Evolutionary conservation across 2,888 invertebrate species (phyloP).

Genomic region (Mythimna lalbum): DNA sequence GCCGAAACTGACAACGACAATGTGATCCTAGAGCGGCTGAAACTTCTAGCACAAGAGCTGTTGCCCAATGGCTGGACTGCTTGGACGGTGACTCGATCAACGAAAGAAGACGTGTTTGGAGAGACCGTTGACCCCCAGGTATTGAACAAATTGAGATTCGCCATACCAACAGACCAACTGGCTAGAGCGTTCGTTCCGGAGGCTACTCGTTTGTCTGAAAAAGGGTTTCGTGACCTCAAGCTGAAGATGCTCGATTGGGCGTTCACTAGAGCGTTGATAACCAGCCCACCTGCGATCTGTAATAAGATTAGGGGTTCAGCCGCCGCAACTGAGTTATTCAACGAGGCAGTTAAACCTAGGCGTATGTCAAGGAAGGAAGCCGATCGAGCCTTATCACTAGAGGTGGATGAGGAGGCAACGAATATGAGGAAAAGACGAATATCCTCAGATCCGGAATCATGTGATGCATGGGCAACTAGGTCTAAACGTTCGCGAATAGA

Average conservation of each 20-base stretch:
- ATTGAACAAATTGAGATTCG: conserved; percentile 43
- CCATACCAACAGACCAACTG: conserved; percentile 41
- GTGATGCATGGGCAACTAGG: conserved; percentile 4
- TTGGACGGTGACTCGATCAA: conserved; percentile 26
- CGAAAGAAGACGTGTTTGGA: conserved; percentile 39
- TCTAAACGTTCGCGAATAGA: conserved; percentile 18
- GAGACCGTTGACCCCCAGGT: conserved; percentile 25
- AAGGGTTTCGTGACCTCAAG: conserved; percentile 34
- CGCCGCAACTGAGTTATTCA: conserved; percentile 29
- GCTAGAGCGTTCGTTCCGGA: conserved; percentile 42
- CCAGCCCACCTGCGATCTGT: conserved; percentile 38
- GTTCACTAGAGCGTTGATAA: conserved; percentile 40
- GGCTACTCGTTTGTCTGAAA: conserved; percentile 36
- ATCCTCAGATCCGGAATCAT: conserved; percentile 15
- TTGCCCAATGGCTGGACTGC: conserved; percentile 34
- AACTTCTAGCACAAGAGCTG: conserved; percentile 22
- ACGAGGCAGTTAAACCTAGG: too few relatives aligned
- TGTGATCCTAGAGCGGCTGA: conserved; percentile 11
- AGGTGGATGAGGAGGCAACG: background rate
- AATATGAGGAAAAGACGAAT: conserved; percentile 2
- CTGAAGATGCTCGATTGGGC: conserved; percentile 29
- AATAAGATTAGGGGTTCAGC: conserved; percentile 45
- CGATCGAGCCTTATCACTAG: too few relatives aligned
- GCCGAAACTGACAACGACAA: conserved; percentile 10
- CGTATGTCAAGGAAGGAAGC: too few relatives aligned